phyloP scores from a whole-genome alignment of 2,888 invertebrate species.

The Eumacrocentrus americanus region DNA sequence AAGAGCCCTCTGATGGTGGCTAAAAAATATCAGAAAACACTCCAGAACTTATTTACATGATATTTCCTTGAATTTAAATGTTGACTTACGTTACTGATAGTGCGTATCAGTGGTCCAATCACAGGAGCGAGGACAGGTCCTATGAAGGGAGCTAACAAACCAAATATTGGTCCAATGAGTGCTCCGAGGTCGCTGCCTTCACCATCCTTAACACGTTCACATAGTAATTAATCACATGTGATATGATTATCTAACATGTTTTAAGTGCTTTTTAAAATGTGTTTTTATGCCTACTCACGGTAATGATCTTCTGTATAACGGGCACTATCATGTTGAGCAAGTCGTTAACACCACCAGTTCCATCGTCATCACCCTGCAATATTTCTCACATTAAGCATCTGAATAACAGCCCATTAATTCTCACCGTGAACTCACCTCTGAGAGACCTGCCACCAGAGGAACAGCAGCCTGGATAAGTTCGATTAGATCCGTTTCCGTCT shows the following conservation, averaged over 20 bases:
- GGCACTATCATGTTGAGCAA: constrained; percentile 20
- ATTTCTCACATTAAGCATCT: constrained; percentile 2
- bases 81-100: constrained; percentile 50
- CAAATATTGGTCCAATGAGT: constrained; percentile 49
- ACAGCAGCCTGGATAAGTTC: constrained; percentile 49
- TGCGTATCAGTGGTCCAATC: constrained; percentile 49
- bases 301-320: constrained; percentile 15
- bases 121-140: constrained; percentile 55
- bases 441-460: constrained; percentile 53
- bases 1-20: constrained; percentile 47
- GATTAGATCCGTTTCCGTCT: constrained; percentile 50
- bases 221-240: too few relatives aligned
- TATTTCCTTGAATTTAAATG: neutral
- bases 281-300: neutral
- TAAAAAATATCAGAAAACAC: constrained; percentile 30
- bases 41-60: neutral
- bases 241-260: too few relatives aligned
- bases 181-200: constrained; percentile 52
- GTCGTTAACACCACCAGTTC: constrained; percentile 22
- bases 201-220: constrained; percentile 52
- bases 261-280: neutral
- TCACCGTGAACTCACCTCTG: constrained; percentile 46
- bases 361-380: constrained; percentile 38
- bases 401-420: neutral
- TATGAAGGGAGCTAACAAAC: constrained; percentile 50